Evolutionary conservation across 1,140 invertebrate species (phyloP), one percentile per base, ranked within the genome.

Genomic region (Zaprionus africanus): DNA sequence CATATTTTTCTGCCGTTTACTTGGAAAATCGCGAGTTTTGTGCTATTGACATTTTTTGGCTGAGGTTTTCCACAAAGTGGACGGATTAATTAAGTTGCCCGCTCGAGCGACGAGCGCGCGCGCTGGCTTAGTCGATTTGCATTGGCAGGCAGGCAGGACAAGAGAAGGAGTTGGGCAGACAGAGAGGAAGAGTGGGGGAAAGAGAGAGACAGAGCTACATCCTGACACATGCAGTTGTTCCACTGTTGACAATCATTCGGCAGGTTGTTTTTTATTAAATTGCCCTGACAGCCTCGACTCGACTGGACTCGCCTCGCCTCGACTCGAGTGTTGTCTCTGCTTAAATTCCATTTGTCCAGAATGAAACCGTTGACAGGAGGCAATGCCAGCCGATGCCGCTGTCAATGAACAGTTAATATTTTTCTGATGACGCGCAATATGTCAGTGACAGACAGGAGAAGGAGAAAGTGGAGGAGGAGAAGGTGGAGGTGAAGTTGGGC

Each of bases 381-480:
- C 51, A 53, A 49, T 62, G 73, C 24, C 62, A 51, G 59, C 3
- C 38, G 49, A 59, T 43, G 80, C 24, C 60, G 68, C 80, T 87
- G 84, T 80, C 83, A 81, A 88, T 87, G 70, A 88, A 86, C 83
- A 88, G 83, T 87, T 87, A 78, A 87, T 90, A 84, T 84, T 79
- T 87, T 81, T 79, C 71, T 81, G 81, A 88, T 88, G 79, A 81
- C 73, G 69, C 63, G 67, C 81, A 90, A 90, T 88, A 90, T 79
- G 78, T 90, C 85, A 88, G 62, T 79, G 81, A 90, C 78, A 88
- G 84, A 38, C 80, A 36, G 60, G 13, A 12, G 38, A 22, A 22
- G 22, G 22, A 22, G 22, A 1, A 38, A 13, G 36, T 13, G 13
- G 13, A 13, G 13, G 2, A 7, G 17, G 2, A 13, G 17, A 13